Conservation (phyloP, 1,140 invertebrate genomes). For the Leucophenga varia region DNA sequence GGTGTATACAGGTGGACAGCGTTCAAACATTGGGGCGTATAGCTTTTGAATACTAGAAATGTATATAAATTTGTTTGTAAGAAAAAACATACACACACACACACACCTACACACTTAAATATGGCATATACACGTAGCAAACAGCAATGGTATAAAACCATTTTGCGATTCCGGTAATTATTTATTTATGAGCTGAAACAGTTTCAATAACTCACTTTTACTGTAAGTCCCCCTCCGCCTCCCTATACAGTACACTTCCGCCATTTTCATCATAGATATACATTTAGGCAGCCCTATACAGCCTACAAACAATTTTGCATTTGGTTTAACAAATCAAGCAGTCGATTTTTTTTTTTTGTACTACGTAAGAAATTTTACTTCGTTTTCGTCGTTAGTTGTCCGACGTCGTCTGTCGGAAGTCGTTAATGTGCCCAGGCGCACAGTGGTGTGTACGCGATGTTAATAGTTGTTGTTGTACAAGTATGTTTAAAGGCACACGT, state of each 20-base stretch:
- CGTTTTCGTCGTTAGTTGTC: no score
- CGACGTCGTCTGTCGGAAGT: constrained; percentile 30
- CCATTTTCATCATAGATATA: neutral
- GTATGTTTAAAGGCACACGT: neutral
- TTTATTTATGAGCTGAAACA: constrained; percentile 55
- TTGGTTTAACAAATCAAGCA: no score
- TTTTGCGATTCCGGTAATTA: constrained; percentile 45
- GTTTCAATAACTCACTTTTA: constrained; percentile 51
- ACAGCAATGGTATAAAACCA: constrained; percentile 26
- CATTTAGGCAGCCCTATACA: no score
- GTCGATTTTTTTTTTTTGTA: no score
- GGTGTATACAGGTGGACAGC: no score
- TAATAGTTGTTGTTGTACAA: constrained; percentile 24
- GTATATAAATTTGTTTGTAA: constrained; percentile 7
- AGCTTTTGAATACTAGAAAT: no score
- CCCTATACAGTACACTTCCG: no score
- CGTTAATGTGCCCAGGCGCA: constrained; percentile 50
- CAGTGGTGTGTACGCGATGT: constrained; percentile 45
- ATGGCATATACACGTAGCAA: no score
- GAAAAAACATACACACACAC: constrained; percentile 39
- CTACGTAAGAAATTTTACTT: no score
- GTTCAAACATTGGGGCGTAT: no score
- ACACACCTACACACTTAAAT: no score
- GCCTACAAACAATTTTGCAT: no score
- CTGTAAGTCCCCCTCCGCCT: constrained; percentile 5